Conservation (phyloP, 2,888 invertebrate species). For the Galeruca laticollis region DNA sequence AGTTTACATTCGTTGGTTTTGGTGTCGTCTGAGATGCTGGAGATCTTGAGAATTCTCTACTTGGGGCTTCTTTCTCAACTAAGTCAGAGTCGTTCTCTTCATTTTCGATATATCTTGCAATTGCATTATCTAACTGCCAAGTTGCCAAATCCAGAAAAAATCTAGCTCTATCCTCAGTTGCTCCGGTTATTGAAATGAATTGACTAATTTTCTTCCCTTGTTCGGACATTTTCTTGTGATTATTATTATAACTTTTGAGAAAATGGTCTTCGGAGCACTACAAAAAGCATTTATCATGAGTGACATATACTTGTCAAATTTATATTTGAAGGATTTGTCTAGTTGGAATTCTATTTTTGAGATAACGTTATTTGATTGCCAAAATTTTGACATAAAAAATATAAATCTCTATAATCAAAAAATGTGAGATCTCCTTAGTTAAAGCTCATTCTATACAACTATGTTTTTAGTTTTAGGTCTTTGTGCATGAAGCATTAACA, state of each 20-base stretch:
- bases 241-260: neutral
- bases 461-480: no score
- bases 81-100: constrained; percentile 70
- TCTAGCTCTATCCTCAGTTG: constrained; percentile 82
- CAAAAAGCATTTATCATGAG: constrained; percentile 8
- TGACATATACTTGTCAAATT: no score
- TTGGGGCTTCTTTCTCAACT: constrained; percentile 51
- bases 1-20: constrained; percentile 57
- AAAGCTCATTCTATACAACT: no score
- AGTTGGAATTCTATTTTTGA: no score
- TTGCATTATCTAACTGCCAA: constrained; percentile 92
- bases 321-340: no score
- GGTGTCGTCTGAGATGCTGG: constrained; percentile 54
- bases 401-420: no score
- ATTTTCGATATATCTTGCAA: constrained; percentile 85
- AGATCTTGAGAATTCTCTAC: constrained; percentile 48
- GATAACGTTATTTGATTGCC: no score
- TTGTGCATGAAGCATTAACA: no score
- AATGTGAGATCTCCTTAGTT: no score
- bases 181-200: constrained; percentile 89
- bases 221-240: constrained; percentile 54
- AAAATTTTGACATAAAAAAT: no score
- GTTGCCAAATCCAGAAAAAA: constrained; percentile 91
- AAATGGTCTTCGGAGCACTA: neutral
- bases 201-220: constrained; percentile 75